A percentile compares a stretch with the other conserved stretches of the same genome.
These are phyloP conservation scores for Struthio camelus DNA, from an alignment of 2,113 vertebrate genomes.

Conservation along the genomic window DNA sequence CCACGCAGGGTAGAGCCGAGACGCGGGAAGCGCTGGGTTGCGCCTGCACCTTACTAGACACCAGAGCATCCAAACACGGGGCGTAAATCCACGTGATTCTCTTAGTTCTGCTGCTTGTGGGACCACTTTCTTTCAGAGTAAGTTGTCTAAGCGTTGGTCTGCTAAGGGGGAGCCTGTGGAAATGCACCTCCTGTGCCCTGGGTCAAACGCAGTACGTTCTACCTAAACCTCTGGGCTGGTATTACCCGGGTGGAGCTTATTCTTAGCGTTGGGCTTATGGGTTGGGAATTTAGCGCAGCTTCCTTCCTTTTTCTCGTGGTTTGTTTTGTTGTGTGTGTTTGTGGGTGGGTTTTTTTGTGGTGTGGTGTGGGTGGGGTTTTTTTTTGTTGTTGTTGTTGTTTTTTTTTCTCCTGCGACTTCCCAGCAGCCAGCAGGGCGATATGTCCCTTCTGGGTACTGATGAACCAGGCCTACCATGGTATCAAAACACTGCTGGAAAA, in stretches of 20 bases:
- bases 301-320: neutral
- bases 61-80: neutral
- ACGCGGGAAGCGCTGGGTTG: neutral
- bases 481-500: neutral
- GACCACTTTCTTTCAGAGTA: neutral
- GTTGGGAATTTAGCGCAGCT: neutral
- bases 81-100: neutral
- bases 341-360: too few species aligned
- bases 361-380: too few species aligned
- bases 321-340: neutral
- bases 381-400: too few species aligned
- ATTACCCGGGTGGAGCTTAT: neutral
- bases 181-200: neutral
- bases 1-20: rapidly evolving
- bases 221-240: neutral
- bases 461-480: neutral
- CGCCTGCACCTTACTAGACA: neutral
- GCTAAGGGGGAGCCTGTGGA: neutral
- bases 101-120: neutral
- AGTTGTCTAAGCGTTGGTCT: neutral
- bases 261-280: neutral
- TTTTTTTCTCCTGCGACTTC: too few species aligned
- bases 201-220: rapidly evolving
- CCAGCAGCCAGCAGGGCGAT: neutral
- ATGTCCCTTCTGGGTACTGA: neutral